Evolutionary conservation across 1,140 invertebrate genomes (phyloP), one percentile per base, ranked within the genome.

Genomic region (Drosophila tani): DNA sequence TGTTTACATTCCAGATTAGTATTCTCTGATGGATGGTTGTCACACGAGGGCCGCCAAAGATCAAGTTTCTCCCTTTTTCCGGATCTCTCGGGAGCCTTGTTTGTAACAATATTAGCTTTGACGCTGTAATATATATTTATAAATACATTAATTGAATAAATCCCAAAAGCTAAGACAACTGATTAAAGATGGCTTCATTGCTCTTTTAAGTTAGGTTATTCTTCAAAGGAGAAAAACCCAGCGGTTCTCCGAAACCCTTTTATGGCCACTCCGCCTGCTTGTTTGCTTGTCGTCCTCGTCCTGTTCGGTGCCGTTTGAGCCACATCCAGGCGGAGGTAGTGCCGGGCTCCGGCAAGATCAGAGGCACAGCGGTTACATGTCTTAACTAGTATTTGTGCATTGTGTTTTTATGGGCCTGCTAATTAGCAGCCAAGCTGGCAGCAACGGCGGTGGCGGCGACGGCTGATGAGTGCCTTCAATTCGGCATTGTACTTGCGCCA

Each of bases 371-470:
- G 24, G 9, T 41, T 53, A 35, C 40, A 57, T 12, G 5, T 73
- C 62, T 19, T 46, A 65, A 64, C 73, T 57, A 73, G 60, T 69
- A 65, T 84, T 77, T 80, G 70, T 43, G 57, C 58, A 67, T 67
- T 74, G 58, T 57, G 46, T 81, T 86, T 81, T 85, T 81, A 85
- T 86, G 68, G 60, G 15, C 29, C 82, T 86, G 82, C 82, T 85
- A 85, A 85, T 85, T 85, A 64, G 58, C 40, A 27, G 56, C 38
- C n/a, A 15, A 75, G 27, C 47, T 53, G 40, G 17, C 38, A 7
- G n/a, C 27, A 6, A 27, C 5, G 27, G 5, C 56, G 6, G 7
- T 17, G n/a, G 29, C 24, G 11, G 14, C 45, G 11, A 9, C 45
- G 3, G 12, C 6, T 35, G 51, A 21, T 5, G 35, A 51, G 59